Evolutionary conservation across 1,140 invertebrate genomes (phyloP).

Genomic region (Hesperophylax magnus): DNA sequence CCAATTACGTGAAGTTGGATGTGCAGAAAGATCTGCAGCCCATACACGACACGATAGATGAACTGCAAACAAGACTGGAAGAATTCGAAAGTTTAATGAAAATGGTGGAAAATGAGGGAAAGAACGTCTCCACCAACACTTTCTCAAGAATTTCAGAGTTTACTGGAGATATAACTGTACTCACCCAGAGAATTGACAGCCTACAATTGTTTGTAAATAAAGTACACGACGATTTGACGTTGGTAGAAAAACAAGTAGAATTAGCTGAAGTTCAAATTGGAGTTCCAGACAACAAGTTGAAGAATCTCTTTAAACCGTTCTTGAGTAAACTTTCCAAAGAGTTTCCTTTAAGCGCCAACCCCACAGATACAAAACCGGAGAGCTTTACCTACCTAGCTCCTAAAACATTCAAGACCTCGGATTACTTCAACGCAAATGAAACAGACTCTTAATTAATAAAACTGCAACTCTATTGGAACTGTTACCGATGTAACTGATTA

Average conservation of each 20-base stretch:
- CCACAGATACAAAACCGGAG: constrained; percentile 40
- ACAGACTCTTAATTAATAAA: background rate
- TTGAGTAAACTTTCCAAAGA: constrained; percentile 62
- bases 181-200: constrained; percentile 66
- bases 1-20: constrained; percentile 67
- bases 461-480: no score
- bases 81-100: constrained; percentile 68
- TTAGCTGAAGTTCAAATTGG: constrained; percentile 67
- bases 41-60: constrained; percentile 69
- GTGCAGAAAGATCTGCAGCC: constrained; percentile 65
- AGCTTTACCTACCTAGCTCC: constrained; percentile 58
- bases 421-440: constrained; percentile 61
- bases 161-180: constrained; percentile 63
- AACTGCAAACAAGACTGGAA: constrained; percentile 70
- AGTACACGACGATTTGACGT: constrained; percentile 64
- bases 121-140: constrained; percentile 60
- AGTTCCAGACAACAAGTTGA: constrained; percentile 65
- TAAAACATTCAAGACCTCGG: constrained; percentile 61
- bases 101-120: constrained; percentile 66
- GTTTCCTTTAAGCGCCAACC: constrained; percentile 44
- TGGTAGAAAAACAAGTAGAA: constrained; percentile 66
- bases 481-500: no score
- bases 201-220: constrained; percentile 63
- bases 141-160: constrained; percentile 65
- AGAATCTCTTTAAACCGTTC: constrained; percentile 66